Conservation (phyloP, 2,113 vertebrate species). For the Morphnarchus princeps region DNA sequence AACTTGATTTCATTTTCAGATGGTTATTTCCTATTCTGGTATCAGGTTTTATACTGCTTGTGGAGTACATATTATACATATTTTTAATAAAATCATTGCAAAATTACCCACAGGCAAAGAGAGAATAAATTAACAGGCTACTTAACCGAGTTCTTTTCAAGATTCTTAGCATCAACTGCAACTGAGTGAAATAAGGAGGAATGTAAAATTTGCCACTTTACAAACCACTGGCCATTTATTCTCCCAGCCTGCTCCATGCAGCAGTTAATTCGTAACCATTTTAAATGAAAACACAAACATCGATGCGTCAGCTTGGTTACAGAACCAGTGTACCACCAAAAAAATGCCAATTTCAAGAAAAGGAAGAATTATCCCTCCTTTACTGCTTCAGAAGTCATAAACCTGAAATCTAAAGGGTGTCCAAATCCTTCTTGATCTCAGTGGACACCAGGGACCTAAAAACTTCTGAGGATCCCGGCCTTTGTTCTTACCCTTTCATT, state of each 20-base stretch:
- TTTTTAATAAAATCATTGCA: slow-evolving; percentile 7
- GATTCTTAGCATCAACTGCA: not conserved
- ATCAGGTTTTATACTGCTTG: not conserved
- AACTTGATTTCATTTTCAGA: not conserved
- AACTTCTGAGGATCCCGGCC: not conserved
- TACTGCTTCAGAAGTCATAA: not conserved
- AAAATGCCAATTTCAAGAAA: not conserved
- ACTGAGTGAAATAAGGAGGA: not conserved
- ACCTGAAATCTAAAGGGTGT: not conserved
- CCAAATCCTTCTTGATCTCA: not conserved
- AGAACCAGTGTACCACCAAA: not conserved
- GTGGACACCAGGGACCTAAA: not conserved
- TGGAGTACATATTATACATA: not conserved
- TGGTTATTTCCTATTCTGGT: not conserved
- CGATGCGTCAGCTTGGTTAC: not conserved
- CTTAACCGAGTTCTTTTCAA: slow-evolving; percentile 28
- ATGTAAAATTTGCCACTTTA: not conserved
- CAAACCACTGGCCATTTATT: not conserved
- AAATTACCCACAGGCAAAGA: slow-evolving; percentile 3
- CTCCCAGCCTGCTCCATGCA: not conserved
- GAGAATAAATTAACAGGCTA: slow-evolving; percentile 24
- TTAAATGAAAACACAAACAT: not conserved
- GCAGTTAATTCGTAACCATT: not conserved
- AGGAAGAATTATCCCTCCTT: not conserved
- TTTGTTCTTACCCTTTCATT: not conserved